Evolutionary conservation across 23 tunicate genomes (phyloP).

Genomic region (Halocynthia aurantium): DNA sequence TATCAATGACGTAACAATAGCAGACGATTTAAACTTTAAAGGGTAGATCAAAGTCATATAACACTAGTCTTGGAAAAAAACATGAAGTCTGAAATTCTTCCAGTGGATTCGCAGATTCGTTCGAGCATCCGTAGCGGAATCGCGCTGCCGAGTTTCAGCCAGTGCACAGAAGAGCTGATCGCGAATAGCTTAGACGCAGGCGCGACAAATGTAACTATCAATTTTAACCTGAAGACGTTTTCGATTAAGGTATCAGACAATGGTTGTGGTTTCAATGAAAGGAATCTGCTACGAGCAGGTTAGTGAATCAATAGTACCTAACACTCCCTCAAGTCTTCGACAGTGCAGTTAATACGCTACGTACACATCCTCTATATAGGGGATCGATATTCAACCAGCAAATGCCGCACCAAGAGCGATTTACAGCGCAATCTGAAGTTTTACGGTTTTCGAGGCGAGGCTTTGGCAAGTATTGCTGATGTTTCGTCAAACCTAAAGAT

Average conservation of each 20-base stretch:
- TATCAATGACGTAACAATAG: too few species aligned
- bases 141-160: constrained; percentile 29
- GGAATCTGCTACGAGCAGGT: constrained; percentile 41
- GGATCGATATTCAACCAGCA: constrained; percentile 33
- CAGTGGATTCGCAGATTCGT: background rate
- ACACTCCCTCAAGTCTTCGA: too few species aligned
- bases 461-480: constrained; percentile 55
- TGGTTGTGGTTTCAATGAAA: constrained; percentile 38
- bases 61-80: background rate
- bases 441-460: constrained; percentile 76
- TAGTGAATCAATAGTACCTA: background rate
- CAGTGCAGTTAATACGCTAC: too few species aligned
- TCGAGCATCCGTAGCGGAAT: constrained; percentile 47
- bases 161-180: constrained; percentile 71
- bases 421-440: constrained; percentile 20
- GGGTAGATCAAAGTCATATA: background rate
- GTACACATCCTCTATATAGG: background rate
- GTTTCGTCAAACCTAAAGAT: constrained; percentile 21
- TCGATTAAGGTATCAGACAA: constrained; percentile 39
- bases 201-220: constrained; percentile 25
- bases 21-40: background rate
- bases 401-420: constrained; percentile 23
- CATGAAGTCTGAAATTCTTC: background rate
- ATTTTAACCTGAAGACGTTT: constrained; percentile 13
- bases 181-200: constrained; percentile 67